Conservation (phyloP, 2,888 invertebrate species). For the Hofmannophila pseudospretella region DNA sequence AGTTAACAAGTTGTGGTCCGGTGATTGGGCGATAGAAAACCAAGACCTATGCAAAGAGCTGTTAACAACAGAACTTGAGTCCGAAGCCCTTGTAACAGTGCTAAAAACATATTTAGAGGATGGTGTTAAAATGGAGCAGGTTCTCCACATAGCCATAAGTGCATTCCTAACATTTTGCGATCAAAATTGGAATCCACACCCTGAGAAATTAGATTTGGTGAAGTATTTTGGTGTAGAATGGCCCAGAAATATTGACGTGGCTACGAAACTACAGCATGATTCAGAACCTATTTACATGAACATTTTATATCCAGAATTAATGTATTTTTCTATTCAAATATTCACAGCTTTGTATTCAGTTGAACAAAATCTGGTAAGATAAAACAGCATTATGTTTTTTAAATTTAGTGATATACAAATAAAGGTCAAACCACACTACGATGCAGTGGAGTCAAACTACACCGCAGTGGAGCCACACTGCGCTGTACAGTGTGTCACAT, state of each 20-base stretch:
- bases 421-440: no score
- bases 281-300: conserved; percentile 84
- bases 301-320: conserved; percentile 75
- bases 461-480: no score
- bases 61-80: conserved; percentile 40
- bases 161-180: conserved; percentile 86
- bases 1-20: conserved; percentile 47
- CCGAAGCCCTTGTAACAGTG: conserved; percentile 30
- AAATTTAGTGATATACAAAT: no score
- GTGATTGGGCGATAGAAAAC: conserved; percentile 46
- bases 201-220: conserved; percentile 52
- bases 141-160: conserved; percentile 79
- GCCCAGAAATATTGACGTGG: conserved; percentile 61
- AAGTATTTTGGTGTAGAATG: conserved; percentile 57
- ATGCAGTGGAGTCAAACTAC: no score
- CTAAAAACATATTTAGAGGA: conserved; percentile 35
- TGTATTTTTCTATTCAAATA: conserved; percentile 59
- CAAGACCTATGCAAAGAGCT: conserved; percentile 40
- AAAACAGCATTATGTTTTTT: no score
- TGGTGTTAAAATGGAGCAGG: conserved; percentile 36
- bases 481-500: no score
- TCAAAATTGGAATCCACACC: conserved; percentile 89
- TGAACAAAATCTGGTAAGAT: conserved; percentile 49
- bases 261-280: conserved; percentile 67
- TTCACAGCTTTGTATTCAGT: conserved; percentile 44